Percentiles rank a stretch among this genome's conserved stretches.
phyloP scores from a whole-genome alignment of 1,140 invertebrate genomes.

The Palaemon carinicauda region DNA sequence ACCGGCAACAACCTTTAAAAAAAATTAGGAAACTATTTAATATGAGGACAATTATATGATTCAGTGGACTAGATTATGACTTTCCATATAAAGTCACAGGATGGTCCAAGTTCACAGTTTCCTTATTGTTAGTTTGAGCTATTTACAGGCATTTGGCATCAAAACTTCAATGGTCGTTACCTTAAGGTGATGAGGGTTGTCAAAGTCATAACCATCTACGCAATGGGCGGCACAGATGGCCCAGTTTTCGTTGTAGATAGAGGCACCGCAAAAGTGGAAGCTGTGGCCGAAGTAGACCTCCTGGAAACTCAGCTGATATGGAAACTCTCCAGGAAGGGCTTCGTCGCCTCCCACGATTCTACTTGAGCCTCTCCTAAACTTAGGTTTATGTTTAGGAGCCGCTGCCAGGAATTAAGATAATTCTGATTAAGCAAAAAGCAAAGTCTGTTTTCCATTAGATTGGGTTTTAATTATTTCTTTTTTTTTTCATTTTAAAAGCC shows the following conservation, averaged over 20 bases:
- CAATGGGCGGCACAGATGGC: slow-evolving; percentile 38
- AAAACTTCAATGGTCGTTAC: background rate
- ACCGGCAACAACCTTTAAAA: slow-evolving; percentile 63
- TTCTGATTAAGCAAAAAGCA: background rate
- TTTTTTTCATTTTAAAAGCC: no score
- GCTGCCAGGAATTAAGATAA: background rate
- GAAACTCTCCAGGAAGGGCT: slow-evolving; percentile 69
- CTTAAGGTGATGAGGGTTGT: slow-evolving; percentile 36
- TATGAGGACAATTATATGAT: no score
- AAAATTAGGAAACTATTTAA: background rate
- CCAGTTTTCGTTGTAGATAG: slow-evolving; percentile 62
- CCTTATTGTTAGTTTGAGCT: no score
- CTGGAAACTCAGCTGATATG: slow-evolving; percentile 71
- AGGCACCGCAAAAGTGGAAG: slow-evolving; percentile 70
- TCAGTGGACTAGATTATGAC: no score
- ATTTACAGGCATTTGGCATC: no score
- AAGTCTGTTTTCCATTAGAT: background rate
- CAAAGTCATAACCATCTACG: slow-evolving; percentile 24
- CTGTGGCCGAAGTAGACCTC: slow-evolving; percentile 29
- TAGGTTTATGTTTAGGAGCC: background rate
- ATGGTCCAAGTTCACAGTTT: no score
- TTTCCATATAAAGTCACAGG: no score
- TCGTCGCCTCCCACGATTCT: slow-evolving; percentile 73
- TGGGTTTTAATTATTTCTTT: no score
- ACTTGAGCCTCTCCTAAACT: slow-evolving; percentile 19